A percentile compares a stretch with the other conserved stretches of the same genome.
These are phyloP conservation scores for Acipenser ruthenus DNA, from an alignment of 2,797 vertebrate species.

Conservation along the genomic window DNA sequence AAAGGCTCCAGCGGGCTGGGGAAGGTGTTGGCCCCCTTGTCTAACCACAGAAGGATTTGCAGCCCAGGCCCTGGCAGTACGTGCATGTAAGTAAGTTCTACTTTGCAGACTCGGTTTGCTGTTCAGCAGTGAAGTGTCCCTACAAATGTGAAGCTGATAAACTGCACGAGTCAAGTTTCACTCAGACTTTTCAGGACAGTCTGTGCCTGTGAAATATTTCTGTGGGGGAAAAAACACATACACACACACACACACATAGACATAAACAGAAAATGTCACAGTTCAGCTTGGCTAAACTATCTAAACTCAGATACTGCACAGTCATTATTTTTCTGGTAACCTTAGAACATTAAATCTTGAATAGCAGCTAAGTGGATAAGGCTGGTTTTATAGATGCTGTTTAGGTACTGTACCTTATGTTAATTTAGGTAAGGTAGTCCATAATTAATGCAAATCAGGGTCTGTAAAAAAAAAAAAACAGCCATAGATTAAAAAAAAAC, in stretches of 20 bases:
- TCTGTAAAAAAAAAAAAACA: too few relatives aligned
- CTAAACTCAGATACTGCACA: background rate
- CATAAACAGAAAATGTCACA: background rate
- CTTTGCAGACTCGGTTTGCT: background rate
- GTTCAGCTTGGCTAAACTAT: background rate
- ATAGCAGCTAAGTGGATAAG: too few relatives aligned
- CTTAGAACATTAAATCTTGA: too few relatives aligned
- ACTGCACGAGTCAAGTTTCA: background rate
- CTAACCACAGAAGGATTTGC: constrained; percentile 9
- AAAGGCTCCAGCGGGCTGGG: background rate
- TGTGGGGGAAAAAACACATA: background rate
- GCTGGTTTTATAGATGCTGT: too few relatives aligned
- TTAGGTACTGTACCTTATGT: too few relatives aligned
- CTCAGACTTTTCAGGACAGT: background rate
- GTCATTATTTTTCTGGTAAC: background rate
- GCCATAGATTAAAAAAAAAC: too few relatives aligned
- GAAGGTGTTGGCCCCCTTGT: background rate
- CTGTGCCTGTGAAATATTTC: constrained; percentile 1
- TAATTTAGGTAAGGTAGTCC: too few relatives aligned
- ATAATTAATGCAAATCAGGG: too few relatives aligned
- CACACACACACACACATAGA: background rate
- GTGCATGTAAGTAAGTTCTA: background rate
- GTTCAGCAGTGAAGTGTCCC: background rate
- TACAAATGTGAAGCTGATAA: background rate
- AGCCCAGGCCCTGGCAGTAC: background rate